Base-by-base conservation (phyloP, 1,140 invertebrate species). In the Rhyacophila brunnea region DNA sequence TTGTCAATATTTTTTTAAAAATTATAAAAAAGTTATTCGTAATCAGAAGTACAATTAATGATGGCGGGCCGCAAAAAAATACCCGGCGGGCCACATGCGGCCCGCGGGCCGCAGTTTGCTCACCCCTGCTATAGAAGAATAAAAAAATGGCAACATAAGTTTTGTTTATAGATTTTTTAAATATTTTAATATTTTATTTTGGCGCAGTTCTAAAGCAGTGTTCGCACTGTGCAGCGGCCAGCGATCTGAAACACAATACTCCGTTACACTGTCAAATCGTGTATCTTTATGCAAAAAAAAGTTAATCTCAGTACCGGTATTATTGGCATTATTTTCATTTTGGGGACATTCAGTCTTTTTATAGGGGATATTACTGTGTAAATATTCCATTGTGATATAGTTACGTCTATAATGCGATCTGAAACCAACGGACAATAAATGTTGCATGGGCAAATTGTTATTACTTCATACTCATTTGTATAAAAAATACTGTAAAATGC, bases 221-320 rank as follows among this genome's bases (percentile, higher is more conserved):
- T n/a, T 40, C 38, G 4, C 38, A 40, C 38, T 15, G 38, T n/a
- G 38, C 38, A n/a, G 15, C n/a, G 38, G 11, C 38, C n/a, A 4
- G 11, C 3, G 5, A 15, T 15, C n/a, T 5, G 38, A 40, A 15
- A 40, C 38, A 40, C 23, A 28, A 28, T 45, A 5, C 14, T 23
- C 38, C 14, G 47, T 42, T 7, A 42, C 55, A 58, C 50, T 58
- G 55, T 58, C 55, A 45, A 50, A 34, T 44, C 23, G 28, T 45
- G 47, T 58, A 58, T 50, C 42, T 44, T 58, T 58, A 58, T 58
- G 47, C 47, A 44, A 50, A 62, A 62, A 60, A 61, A 57, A 57
- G 50, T 28, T 62, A 62, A 62, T 62, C 60, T 53, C 60, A 47
- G 45, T 57, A 53, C 60, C 53, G 28, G 19, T 50, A 56, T 62